Conservation (phyloP, 2,113 vertebrate genomes). For the Malaclemys terrapin region DNA sequence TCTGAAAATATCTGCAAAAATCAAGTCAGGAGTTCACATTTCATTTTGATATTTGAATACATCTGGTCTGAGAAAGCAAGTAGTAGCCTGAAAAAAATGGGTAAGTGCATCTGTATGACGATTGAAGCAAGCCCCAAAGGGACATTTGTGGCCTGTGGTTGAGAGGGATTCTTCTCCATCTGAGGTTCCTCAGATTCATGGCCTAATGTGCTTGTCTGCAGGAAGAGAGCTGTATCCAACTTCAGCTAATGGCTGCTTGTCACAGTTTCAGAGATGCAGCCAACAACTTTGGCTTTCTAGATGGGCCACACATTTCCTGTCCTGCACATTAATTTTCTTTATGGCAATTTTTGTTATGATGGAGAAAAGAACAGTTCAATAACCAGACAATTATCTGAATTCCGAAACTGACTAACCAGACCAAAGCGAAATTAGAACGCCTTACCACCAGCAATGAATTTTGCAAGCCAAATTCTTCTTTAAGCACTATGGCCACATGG, state of each 20-base stretch:
- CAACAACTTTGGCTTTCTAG: conserved; percentile 49
- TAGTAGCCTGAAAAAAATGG: conserved; percentile 23
- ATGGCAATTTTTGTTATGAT: neutral
- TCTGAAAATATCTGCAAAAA: neutral
- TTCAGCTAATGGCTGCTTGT: conserved; percentile 31
- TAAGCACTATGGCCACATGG: conserved; percentile 53
- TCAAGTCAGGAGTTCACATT: neutral
- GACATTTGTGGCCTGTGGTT: neutral
- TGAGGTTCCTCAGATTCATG: conserved; percentile 16
- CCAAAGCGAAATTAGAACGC: conserved; percentile 42
- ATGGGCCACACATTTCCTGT: neutral
- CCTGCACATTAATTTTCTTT: conserved; percentile 35
- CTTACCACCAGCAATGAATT: conserved; percentile 21
- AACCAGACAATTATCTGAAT: conserved; percentile 43
- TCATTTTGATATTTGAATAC: conserved; percentile 15
- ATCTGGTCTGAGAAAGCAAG: neutral
- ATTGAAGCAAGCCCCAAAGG: neutral
- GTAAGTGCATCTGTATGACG: neutral
- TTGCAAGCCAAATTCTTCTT: conserved; percentile 1
- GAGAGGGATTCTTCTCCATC: conserved; percentile 19
- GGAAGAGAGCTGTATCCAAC: conserved; percentile 37
- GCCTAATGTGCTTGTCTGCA: conserved; percentile 19
- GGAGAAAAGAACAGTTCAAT: conserved; percentile 24
- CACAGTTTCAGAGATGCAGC: conserved; percentile 2
- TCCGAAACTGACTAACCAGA: neutral